phyloP scores from a whole-genome alignment of 2,888 invertebrate genomes.

The Agapostemon virescens region DNA sequence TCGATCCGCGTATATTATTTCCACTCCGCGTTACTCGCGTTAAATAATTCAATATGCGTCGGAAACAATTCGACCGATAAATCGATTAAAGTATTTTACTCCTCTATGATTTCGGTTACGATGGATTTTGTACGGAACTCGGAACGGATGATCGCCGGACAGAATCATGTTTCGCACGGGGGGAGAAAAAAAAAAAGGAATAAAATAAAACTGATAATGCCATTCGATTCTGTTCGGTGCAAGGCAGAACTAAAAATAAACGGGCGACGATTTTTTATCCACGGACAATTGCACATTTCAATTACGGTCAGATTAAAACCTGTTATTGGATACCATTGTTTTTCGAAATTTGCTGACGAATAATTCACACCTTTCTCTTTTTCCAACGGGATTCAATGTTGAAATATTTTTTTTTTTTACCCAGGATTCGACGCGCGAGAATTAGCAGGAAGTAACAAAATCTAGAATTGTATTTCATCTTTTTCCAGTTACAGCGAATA shows the following conservation, averaged over 20 bases:
- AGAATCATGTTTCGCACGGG: not conserved
- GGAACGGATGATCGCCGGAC: not conserved
- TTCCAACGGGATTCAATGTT: not conserved
- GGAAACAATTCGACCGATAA: not conserved
- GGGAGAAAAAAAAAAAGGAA: not conserved
- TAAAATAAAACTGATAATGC: not conserved
- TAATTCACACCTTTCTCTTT: not conserved
- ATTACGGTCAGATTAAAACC: constrained; percentile 5
- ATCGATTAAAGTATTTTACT: constrained; percentile 10
- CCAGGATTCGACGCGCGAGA: not conserved
- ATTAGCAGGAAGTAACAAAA: not conserved
- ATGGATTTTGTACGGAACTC: not conserved
- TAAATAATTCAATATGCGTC: not conserved
- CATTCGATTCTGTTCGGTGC: not conserved
- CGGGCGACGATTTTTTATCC: not conserved
- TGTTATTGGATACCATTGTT: constrained; percentile 6
- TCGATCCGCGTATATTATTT: constrained; percentile 5
- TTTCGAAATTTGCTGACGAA: not conserved
- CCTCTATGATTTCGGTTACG: constrained; percentile 3
- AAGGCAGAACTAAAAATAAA: not conserved
- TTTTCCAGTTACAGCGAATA: not conserved
- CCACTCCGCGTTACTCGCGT: not conserved
- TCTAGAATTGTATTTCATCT: not conserved
- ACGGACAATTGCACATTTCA: constrained; percentile 3
- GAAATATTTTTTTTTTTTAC: not conserved